Percentiles rank a stretch among this genome's conserved stretches.
Evolutionary conservation across 2,888 invertebrate species (phyloP).

Genomic region (Drosophila monieri): DNA sequence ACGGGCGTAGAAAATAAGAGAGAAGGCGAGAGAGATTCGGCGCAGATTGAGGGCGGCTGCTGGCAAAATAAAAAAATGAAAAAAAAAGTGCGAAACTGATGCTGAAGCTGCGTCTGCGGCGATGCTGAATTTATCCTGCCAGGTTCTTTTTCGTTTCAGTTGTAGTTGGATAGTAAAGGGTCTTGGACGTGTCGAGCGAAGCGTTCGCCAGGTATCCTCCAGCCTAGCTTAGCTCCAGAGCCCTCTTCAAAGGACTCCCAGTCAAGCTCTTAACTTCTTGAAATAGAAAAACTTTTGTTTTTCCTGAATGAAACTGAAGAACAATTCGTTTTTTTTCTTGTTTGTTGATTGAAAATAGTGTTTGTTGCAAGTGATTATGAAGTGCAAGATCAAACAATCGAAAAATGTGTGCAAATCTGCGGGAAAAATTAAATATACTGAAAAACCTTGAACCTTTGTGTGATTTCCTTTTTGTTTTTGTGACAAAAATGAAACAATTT

Average conservation of each 20-base stretch:
- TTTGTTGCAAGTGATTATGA: not conserved
- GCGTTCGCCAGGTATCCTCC: conserved; percentile 63
- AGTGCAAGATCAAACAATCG: conserved; percentile 7
- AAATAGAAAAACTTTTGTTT: not conserved
- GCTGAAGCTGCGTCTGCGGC: conserved; percentile 44
- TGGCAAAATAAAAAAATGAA: conserved; percentile 14
- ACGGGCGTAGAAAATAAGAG: not conserved
- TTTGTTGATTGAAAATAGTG: conserved; percentile 1
- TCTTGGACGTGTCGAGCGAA: conserved; percentile 78
- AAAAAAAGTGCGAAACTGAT: not conserved
- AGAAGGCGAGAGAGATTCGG: conserved; percentile 37
- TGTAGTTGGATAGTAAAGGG: conserved; percentile 84
- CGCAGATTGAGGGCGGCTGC: conserved; percentile 42
- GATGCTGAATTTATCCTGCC: conserved; percentile 33
- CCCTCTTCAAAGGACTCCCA: conserved; percentile 19
- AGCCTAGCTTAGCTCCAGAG: conserved; percentile 26
- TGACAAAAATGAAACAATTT: conserved; percentile 30
- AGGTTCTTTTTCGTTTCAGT: conserved; percentile 75
- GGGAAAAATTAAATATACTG: not conserved
- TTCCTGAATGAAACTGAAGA: not conserved
- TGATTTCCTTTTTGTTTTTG: conserved; percentile 5
- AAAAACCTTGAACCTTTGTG: not conserved
- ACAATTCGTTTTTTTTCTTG: conserved; percentile 5
- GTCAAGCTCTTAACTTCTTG: not conserved
- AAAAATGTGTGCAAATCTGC: not conserved